phyloP scores from a whole-genome alignment of 1,140 invertebrate species.

The Meloidogyne hapla region DNA sequence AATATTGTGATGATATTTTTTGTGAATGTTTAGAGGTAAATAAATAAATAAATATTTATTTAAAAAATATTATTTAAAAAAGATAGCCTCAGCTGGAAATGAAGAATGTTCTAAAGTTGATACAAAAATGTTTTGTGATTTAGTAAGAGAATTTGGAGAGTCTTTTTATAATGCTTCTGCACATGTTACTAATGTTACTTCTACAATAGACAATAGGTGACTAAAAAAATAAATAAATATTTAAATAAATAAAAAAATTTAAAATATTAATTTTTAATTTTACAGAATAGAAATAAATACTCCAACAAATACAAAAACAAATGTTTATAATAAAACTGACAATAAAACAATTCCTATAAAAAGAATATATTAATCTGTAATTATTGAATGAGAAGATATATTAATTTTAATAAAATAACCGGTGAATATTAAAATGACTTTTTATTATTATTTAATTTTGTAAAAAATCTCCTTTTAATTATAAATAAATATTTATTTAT shows the following conservation, averaged over 20 bases:
- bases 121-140: not conserved
- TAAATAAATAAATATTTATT: too few relatives aligned
- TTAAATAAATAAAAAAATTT: not conserved
- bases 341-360: not conserved
- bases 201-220: not conserved
- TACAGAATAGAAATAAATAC: not conserved
- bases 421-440: too few relatives aligned
- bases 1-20: not conserved
- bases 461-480: too few relatives aligned
- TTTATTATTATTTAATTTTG: too few relatives aligned
- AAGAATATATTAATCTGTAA: not conserved
- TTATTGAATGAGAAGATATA: too few relatives aligned
- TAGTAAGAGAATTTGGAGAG: not conserved
- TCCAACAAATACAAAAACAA: not conserved
- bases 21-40: not conserved
- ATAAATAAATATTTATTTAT: too few relatives aligned
- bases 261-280: too few relatives aligned
- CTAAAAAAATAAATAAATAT: not conserved
- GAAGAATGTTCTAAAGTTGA: not conserved
- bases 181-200: not conserved
- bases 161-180: not conserved
- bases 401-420: too few relatives aligned
- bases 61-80: not conserved
- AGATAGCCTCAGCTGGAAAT: not conserved
- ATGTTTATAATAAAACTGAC: not conserved